Evolutionary conservation across 2,888 invertebrate genomes (phyloP).

Genomic region (Clanis bilineata): DNA sequence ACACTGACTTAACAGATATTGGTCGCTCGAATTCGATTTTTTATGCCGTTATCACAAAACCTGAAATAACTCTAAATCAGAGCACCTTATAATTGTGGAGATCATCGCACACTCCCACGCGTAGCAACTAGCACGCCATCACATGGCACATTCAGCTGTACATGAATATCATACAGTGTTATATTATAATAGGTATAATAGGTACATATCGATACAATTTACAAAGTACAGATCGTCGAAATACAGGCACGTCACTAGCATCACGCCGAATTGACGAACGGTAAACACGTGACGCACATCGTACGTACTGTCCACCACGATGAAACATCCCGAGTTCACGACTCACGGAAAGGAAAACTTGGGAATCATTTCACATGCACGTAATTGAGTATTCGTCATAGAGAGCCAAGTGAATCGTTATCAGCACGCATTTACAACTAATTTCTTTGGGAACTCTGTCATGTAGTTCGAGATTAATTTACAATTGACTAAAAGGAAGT

Average conservation of each 20-base stretch:
- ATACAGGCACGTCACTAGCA: constrained; percentile 63
- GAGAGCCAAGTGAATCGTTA: constrained; percentile 58
- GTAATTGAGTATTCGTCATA: constrained; percentile 64
- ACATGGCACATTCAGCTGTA: constrained; percentile 71
- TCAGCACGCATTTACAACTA: constrained; percentile 28
- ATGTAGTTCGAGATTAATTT: constrained; percentile 53
- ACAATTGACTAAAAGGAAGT: constrained; percentile 53
- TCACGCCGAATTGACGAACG: constrained; percentile 19
- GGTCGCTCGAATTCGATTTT: constrained; percentile 71
- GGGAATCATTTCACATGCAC: constrained; percentile 16
- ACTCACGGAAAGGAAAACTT: constrained; percentile 29
- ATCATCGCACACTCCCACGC: constrained; percentile 72
- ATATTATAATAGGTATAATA: constrained; percentile 43
- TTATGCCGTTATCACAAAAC: constrained; percentile 74
- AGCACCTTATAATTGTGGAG: constrained; percentile 83
- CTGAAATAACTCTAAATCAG: constrained; percentile 77
- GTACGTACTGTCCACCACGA: neutral
- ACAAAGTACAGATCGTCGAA: constrained; percentile 46
- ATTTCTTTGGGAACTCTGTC: constrained; percentile 49
- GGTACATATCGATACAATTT: constrained; percentile 74
- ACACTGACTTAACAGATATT: constrained; percentile 66
- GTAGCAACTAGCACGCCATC: constrained; percentile 69
- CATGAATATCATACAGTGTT: constrained; percentile 70
- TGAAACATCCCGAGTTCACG: neutral
- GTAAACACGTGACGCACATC: neutral